Evolutionary conservation across 2,888 invertebrate genomes (phyloP).

Genomic region (Alsophila aescularia): DNA sequence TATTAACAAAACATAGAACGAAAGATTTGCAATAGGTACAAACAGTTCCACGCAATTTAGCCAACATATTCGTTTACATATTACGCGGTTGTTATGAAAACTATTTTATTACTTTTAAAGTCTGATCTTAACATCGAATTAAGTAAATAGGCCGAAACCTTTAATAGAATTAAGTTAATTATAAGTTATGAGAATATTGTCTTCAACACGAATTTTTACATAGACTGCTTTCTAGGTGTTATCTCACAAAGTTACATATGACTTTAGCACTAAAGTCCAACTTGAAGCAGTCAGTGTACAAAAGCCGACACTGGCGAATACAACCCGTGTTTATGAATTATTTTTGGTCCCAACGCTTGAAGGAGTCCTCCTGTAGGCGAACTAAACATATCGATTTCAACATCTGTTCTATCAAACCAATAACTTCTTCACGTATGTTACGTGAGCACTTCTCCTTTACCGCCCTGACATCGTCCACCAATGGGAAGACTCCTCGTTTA

Average conservation of each 20-base stretch:
- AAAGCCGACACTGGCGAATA: slow-evolving; percentile 41
- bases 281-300: slow-evolving; percentile 41
- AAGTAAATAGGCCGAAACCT: slow-evolving; percentile 44
- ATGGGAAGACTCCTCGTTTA: slow-evolving; percentile 29
- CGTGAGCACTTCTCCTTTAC: not conserved
- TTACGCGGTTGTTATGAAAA: slow-evolving; percentile 5
- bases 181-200: slow-evolving; percentile 53
- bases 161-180: slow-evolving; percentile 44
- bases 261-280: slow-evolving; percentile 7
- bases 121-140: slow-evolving; percentile 18
- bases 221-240: slow-evolving; percentile 35
- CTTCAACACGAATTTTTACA: slow-evolving; percentile 51
- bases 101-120: slow-evolving; percentile 9
- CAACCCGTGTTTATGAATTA: slow-evolving; percentile 52
- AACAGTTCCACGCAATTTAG: slow-evolving; percentile 2
- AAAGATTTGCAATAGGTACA: slow-evolving; percentile 3
- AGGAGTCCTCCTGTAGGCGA: slow-evolving; percentile 50
- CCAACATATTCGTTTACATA: not conserved
- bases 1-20: slow-evolving; percentile 2
- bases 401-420: not conserved
- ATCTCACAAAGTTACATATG: not conserved
- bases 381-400: slow-evolving; percentile 10
- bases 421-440: not conserved
- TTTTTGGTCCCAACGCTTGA: slow-evolving; percentile 76
- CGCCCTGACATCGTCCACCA: not conserved